Conservation (phyloP, 2,888 invertebrate species). For the Sicus ferrugineus region DNA sequence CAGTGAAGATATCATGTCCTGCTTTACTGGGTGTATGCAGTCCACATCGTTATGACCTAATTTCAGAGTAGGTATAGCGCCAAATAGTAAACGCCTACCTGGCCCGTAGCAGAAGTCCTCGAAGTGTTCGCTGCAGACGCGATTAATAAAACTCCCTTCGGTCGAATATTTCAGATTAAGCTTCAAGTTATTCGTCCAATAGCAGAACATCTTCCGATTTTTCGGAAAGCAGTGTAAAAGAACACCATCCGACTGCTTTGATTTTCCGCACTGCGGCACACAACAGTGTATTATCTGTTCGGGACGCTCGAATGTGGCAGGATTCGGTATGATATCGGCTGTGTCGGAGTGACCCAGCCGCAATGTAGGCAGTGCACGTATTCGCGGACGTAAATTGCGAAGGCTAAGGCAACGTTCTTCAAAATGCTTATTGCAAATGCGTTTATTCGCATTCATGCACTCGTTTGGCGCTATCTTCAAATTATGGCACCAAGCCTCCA, state of each 20-base stretch:
- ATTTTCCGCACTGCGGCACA: constrained; percentile 46
- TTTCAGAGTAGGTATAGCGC: constrained; percentile 50
- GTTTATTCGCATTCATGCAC: constrained; percentile 22
- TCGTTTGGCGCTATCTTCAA: constrained; percentile 38
- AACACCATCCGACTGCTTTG: constrained; percentile 35
- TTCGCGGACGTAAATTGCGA: constrained; percentile 37
- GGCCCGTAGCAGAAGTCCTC: constrained; percentile 40
- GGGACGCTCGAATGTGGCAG: constrained; percentile 37
- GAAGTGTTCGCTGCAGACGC: constrained; percentile 50
- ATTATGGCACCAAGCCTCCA: constrained; percentile 51
- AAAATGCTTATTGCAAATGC: constrained; percentile 53
- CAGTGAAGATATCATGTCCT: neutral
- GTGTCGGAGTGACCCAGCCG: constrained; percentile 46
- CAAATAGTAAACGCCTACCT: constrained; percentile 26
- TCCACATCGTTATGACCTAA: constrained; percentile 45
- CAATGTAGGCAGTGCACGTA: constrained; percentile 51
- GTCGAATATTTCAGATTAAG: constrained; percentile 39
- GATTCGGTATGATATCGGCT: constrained; percentile 45
- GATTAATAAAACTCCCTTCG: constrained; percentile 35
- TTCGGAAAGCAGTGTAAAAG: constrained; percentile 45
- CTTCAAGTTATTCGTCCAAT: constrained; percentile 51
- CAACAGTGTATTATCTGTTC: constrained; percentile 38
- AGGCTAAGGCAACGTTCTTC: constrained; percentile 49
- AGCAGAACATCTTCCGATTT: constrained; percentile 38
- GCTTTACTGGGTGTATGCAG: constrained; percentile 9